Conservation (phyloP, 2,797 vertebrate genomes). For the Danio tinwini region DNA sequence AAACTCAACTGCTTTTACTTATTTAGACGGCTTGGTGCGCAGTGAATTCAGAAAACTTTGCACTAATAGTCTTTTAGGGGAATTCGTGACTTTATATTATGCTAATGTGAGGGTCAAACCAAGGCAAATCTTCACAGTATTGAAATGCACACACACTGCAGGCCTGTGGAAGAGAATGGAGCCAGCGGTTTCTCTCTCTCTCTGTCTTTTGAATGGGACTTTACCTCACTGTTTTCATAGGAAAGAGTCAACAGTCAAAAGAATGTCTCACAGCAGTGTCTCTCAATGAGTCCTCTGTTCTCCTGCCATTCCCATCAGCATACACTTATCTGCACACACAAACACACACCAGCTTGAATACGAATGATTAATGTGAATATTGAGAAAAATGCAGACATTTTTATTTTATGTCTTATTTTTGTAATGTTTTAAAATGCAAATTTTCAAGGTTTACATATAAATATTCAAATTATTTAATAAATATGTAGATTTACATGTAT, state of each 20-base stretch:
- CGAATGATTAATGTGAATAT: not conserved
- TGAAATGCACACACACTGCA: slow-evolving; percentile 33
- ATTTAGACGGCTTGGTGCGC: not conserved
- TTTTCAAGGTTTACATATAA: not conserved
- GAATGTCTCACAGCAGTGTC: slow-evolving; percentile 59
- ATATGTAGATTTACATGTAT: no score
- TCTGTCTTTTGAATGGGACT: slow-evolving; percentile 72
- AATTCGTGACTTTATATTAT: slow-evolving; percentile 31
- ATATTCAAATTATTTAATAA: not conserved
- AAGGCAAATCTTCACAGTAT: slow-evolving; percentile 65
- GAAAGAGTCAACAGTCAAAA: slow-evolving; percentile 64
- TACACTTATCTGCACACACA: slow-evolving; percentile 38
- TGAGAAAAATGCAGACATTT: no score
- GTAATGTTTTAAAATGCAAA: no score
- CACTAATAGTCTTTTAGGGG: slow-evolving; percentile 1
- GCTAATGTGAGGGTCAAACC: slow-evolving; percentile 21
- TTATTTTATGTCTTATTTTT: no score
- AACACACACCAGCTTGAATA: slow-evolving; percentile 3
- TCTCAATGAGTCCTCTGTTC: slow-evolving; percentile 88
- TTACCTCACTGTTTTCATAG: slow-evolving; percentile 84
- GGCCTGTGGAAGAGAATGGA: slow-evolving; percentile 8
- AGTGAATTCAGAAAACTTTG: slow-evolving; percentile 8
- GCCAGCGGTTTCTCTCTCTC: not conserved
- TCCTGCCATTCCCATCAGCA: slow-evolving; percentile 73
- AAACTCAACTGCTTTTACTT: slow-evolving; percentile 17